Percentiles rank a stretch among this genome's conserved stretches.
Evolutionary conservation across 2,797 vertebrate species (phyloP).

Genomic region (Cuniculus paca): DNA sequence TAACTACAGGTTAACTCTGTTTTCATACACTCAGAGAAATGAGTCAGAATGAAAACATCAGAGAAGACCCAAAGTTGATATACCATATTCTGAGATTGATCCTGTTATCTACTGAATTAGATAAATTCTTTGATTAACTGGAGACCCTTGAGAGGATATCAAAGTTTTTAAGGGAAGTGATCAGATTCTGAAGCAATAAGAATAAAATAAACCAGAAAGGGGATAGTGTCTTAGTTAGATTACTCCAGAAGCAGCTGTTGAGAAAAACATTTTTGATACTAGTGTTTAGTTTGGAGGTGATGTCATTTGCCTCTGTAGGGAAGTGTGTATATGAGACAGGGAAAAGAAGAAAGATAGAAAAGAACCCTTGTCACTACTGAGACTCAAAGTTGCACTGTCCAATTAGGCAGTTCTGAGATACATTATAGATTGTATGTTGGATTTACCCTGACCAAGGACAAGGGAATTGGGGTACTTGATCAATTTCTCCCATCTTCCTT

Average conservation of each 20-base stretch:
- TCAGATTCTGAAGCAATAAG: constrained; percentile 21
- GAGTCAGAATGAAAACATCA: not conserved
- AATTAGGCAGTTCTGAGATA: not conserved
- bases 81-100: not conserved
- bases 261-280: not conserved
- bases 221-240: not conserved
- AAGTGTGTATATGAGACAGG: not conserved
- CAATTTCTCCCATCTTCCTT: not conserved
- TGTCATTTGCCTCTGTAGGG: not conserved
- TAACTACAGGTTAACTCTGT: not conserved
- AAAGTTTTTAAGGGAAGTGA: not conserved
- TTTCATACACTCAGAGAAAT: not conserved
- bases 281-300: not conserved
- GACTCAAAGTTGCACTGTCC: not conserved
- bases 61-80: not conserved
- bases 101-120: not conserved
- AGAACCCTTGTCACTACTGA: not conserved
- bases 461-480: not conserved
- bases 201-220: not conserved
- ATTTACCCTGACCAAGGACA: not conserved
- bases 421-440: not conserved
- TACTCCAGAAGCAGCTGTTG: not conserved
- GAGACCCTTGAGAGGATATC: not conserved
- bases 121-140: constrained; percentile 8
- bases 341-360: not conserved